phyloP scores from a whole-genome alignment of 2,113 vertebrate genomes.

The Datnioides undecimradiatus region DNA sequence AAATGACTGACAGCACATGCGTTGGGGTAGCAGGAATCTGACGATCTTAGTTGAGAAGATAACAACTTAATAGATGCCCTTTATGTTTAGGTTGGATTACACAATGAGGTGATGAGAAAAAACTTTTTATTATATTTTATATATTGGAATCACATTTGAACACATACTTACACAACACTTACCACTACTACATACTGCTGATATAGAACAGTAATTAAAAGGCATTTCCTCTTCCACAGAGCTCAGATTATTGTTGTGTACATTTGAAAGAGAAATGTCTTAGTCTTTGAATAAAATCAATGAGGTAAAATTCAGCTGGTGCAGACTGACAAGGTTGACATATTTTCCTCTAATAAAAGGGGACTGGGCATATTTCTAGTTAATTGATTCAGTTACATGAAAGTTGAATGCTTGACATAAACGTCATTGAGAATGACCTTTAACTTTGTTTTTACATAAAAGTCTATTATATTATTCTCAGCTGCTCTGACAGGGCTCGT shows the following conservation, averaged over 20 bases:
- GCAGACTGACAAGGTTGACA: slow-evolving; percentile 41
- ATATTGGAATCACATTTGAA: slow-evolving; percentile 1
- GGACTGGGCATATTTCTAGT: slow-evolving; percentile 34
- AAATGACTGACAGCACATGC: not conserved
- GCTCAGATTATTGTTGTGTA: not conserved
- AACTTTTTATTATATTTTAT: too few relatives aligned
- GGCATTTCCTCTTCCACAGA: not conserved
- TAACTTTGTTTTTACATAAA: slow-evolving; percentile 59
- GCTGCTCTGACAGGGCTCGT: slow-evolving; percentile 37
- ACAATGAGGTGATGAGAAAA: not conserved
- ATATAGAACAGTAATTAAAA: not conserved
- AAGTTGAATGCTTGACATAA: slow-evolving; percentile 44
- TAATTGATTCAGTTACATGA: slow-evolving; percentile 46
- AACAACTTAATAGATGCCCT: not conserved
- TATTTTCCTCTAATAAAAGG: slow-evolving; percentile 30
- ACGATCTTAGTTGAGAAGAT: not conserved
- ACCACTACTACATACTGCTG: too few relatives aligned
- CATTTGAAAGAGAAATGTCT: not conserved
- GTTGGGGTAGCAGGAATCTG: not conserved
- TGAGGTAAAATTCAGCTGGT: slow-evolving; percentile 13
- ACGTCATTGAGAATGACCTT: slow-evolving; percentile 38
- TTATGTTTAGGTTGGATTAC: not conserved
- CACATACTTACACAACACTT: not conserved
- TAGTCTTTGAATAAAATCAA: slow-evolving; percentile 23
- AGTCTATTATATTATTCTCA: slow-evolving; percentile 57